These are phyloP conservation scores for Lobophora halterata DNA, from an alignment of 2,888 invertebrate species.

Conservation along the genomic window DNA sequence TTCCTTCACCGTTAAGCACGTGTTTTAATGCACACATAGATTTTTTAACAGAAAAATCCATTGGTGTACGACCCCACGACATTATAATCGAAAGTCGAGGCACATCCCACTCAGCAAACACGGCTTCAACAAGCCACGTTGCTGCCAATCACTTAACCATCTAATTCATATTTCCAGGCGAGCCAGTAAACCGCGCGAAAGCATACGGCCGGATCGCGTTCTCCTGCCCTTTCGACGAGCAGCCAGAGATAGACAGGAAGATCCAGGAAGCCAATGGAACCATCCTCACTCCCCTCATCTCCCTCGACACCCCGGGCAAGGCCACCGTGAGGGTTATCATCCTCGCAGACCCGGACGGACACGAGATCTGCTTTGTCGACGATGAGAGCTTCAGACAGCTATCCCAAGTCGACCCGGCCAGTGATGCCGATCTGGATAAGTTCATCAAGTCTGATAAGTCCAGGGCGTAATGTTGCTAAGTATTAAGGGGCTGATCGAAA, in stretches of 20 bases:
- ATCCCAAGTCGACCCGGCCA: slow-evolving; percentile 91
- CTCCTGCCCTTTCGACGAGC: slow-evolving; percentile 89
- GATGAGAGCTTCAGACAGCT: slow-evolving; percentile 95
- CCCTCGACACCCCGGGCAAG: slow-evolving; percentile 98
- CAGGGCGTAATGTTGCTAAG: slow-evolving; percentile 44
- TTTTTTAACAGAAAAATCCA: too few species aligned
- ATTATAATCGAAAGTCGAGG: too few species aligned
- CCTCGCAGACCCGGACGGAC: slow-evolving; percentile 96
- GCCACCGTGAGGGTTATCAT: slow-evolving; percentile 98
- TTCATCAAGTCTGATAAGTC: slow-evolving; percentile 86
- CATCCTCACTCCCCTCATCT: slow-evolving; percentile 93
- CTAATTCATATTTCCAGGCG: slow-evolving; percentile 61
- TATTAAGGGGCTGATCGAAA: slow-evolving; percentile 6
- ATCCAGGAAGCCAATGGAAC: slow-evolving; percentile 86
- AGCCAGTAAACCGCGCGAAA: slow-evolving; percentile 88
- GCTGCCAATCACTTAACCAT: background rate
- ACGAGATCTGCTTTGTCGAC: slow-evolving; percentile 99
- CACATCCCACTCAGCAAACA: too few species aligned
- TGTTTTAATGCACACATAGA: too few species aligned
- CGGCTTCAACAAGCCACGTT: too few species aligned
- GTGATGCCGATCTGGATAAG: slow-evolving; percentile 88
- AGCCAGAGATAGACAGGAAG: slow-evolving; percentile 87
- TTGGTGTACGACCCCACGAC: too few species aligned
- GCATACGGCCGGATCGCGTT: slow-evolving; percentile 98
- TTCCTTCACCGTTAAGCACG: too few species aligned